These are phyloP conservation scores for Chaetorhynchus papuensis DNA, from an alignment of 2,113 vertebrate species.

Conservation along the genomic window DNA sequence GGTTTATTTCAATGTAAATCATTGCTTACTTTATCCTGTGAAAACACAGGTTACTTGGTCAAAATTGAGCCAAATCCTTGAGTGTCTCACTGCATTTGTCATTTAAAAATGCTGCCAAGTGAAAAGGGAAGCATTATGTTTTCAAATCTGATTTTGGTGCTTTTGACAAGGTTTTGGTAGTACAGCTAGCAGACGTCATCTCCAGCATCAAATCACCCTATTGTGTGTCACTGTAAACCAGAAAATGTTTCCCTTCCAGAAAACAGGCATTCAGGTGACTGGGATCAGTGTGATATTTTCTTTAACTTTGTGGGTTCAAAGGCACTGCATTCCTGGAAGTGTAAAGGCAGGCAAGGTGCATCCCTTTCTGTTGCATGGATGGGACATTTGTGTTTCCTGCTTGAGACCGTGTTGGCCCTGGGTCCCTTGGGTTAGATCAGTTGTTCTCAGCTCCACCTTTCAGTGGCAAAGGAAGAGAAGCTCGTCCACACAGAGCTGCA, in stretches of 20 bases:
- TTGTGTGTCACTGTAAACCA: constrained; percentile 46
- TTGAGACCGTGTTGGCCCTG: no score
- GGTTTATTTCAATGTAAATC: constrained; percentile 63
- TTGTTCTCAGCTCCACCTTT: background rate
- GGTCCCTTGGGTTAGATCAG: background rate
- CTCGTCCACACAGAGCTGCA: rapidly evolving
- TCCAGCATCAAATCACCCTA: constrained; percentile 40
- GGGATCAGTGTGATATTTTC: background rate
- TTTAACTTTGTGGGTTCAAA: background rate
- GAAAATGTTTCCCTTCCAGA: background rate
- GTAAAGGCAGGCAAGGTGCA: background rate
- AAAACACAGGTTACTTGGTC: constrained; percentile 67
- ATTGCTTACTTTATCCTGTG: constrained; percentile 66
- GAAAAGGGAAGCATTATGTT: constrained; percentile 77
- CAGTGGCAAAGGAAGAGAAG: background rate
- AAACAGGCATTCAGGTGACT: background rate
- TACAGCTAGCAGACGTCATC: constrained; percentile 64
- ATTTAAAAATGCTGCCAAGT: constrained; percentile 71
- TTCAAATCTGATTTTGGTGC: constrained; percentile 70
- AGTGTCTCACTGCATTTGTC: constrained; percentile 50
- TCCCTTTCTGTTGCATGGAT: background rate
- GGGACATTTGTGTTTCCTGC: no score
- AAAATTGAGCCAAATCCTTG: constrained; percentile 60
- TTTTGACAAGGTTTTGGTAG: constrained; percentile 72
- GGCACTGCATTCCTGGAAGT: background rate